Conservation (phyloP, 1,140 invertebrate genomes). For the Neodiprion lecontei region DNA sequence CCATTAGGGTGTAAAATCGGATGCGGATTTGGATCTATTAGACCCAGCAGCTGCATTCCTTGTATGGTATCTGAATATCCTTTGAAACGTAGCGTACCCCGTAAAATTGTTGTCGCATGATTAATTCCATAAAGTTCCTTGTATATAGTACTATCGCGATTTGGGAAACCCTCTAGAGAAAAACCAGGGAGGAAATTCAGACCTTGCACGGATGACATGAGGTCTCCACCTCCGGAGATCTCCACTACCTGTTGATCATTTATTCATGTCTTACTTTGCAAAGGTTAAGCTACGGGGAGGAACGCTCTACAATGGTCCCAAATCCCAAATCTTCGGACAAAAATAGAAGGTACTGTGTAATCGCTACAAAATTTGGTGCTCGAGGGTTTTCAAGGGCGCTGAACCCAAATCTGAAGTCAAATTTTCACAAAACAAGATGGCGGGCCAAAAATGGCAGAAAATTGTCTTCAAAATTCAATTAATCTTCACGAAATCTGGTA, state of each 20-base stretch:
- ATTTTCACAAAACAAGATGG: too few species aligned
- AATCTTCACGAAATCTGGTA: too few species aligned
- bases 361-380: too few species aligned
- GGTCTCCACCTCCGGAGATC: constrained; percentile 85
- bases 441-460: too few species aligned
- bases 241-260: constrained; percentile 75
- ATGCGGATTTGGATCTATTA: constrained; percentile 87
- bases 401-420: too few species aligned
- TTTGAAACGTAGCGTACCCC: constrained; percentile 91
- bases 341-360: too few species aligned
- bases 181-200: constrained; percentile 96
- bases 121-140: constrained; percentile 84
- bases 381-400: too few species aligned
- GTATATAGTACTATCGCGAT: constrained; percentile 94
- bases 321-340: too few species aligned
- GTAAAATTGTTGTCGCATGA: constrained; percentile 86
- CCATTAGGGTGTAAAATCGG: constrained; percentile 91
- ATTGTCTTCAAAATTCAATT: too few species aligned
- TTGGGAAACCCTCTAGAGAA: constrained; percentile 94
- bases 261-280: background rate
- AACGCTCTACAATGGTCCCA: too few species aligned
- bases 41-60: constrained; percentile 84
- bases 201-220: constrained; percentile 80
- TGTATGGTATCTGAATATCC: constrained; percentile 90
- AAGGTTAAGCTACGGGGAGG: background rate